Evolutionary conservation across 2,888 invertebrate species (phyloP).

Genomic region (Dynastes hyllus): DNA sequence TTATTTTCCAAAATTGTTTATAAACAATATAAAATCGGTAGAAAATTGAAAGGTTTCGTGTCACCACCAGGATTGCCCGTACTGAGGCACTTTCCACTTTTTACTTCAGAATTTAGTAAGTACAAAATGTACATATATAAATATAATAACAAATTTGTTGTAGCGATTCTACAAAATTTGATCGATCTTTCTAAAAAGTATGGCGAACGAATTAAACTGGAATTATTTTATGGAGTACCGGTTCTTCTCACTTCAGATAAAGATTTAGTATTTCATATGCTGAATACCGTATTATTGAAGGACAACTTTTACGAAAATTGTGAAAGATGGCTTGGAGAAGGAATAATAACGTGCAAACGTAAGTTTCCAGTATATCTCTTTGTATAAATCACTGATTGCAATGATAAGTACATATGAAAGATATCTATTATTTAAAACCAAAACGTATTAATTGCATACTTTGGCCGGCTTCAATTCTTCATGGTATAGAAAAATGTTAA

Average conservation of each 20-base stretch:
- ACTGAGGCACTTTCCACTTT: conserved; percentile 6
- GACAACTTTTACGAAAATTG: conserved; percentile 59
- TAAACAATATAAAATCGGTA: conserved; percentile 6
- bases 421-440: too few relatives aligned
- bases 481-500: too few relatives aligned
- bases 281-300: conserved; percentile 61
- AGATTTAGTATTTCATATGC: conserved; percentile 54
- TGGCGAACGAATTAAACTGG: conserved; percentile 50
- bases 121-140: not conserved
- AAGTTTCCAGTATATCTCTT: conserved; percentile 24
- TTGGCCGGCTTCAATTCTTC: too few relatives aligned
- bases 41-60: conserved; percentile 18
- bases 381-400: too few relatives aligned
- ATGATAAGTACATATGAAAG: too few relatives aligned
- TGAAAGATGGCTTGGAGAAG: conserved; percentile 61
- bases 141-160: conserved; percentile 8
- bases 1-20: not conserved
- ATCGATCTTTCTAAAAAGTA: conserved; percentile 47
- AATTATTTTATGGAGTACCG: conserved; percentile 49
- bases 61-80: not conserved
- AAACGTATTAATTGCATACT: too few relatives aligned
- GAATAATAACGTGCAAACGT: conserved; percentile 62
- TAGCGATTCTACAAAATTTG: conserved; percentile 53
- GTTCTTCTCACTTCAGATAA: conserved; percentile 50
- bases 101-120: not conserved